Conservation (phyloP, 2,113 vertebrate species). For the Pedionomus torquatus region DNA sequence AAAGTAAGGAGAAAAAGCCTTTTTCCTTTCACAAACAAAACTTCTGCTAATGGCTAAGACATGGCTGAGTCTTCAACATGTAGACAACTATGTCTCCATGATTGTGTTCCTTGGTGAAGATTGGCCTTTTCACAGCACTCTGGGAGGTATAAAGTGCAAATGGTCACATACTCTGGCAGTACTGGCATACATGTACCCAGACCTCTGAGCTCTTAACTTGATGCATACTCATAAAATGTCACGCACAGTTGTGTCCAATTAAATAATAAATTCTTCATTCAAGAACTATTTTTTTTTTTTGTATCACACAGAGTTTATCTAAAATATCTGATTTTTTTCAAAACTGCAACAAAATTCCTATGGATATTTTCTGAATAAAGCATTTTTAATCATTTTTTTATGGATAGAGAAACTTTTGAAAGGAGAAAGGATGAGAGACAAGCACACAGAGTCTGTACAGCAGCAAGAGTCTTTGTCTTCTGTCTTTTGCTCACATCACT, state of each 20-base stretch:
- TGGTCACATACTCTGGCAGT: background rate
- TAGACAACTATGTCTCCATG: background rate
- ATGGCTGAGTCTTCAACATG: background rate
- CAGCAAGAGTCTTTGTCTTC: background rate
- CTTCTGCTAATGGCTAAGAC: background rate
- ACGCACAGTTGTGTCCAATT: background rate
- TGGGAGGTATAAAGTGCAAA: background rate
- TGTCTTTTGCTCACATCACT: background rate
- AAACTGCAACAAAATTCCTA: background rate
- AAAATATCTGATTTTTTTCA: background rate
- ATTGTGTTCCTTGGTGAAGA: background rate
- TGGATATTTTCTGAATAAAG: background rate
- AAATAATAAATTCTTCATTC: background rate
- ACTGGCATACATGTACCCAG: fast-evolving
- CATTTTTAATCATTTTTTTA: background rate
- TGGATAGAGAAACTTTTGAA: background rate
- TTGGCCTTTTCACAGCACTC: background rate
- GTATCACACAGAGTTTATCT: background rate
- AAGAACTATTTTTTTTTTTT: background rate
- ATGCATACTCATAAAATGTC: background rate
- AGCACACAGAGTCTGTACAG: background rate
- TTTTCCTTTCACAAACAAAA: background rate
- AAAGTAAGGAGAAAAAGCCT: background rate
- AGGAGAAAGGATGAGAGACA: background rate
- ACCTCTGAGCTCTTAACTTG: background rate